Percentiles rank a stretch among this genome's conserved stretches.
These are phyloP conservation scores for Vannuccia rotundouncinata DNA, from an alignment of 2,888 invertebrate species.

Conservation along the genomic window DNA sequence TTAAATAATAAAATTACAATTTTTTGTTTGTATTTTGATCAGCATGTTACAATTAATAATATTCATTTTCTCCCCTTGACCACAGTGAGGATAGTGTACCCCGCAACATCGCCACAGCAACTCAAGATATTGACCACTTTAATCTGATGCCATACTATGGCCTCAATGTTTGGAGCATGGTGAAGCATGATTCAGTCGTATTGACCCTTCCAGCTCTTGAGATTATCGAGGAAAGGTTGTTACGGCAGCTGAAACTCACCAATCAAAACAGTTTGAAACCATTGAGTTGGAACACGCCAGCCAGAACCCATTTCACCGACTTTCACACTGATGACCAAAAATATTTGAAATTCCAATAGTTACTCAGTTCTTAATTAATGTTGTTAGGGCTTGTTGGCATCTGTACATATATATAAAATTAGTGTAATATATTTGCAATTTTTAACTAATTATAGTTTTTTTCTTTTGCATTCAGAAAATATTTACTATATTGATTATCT, in stretches of 20 bases:
- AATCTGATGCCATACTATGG: constrained; percentile 87
- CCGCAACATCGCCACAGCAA: constrained; percentile 75
- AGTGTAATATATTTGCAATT: no score
- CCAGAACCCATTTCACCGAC: constrained; percentile 29
- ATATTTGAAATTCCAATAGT: no score
- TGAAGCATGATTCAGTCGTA: constrained; percentile 87
- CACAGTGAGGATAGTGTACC: constrained; percentile 75
- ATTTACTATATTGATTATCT: no score
- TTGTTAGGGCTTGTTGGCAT: no score
- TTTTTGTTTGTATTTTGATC: no score
- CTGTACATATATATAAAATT: no score
- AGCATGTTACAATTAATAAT: no score
- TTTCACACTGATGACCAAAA: no score
- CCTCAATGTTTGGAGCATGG: constrained; percentile 88
- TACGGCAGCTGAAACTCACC: constrained; percentile 41
- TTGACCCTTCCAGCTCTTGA: constrained; percentile 76
- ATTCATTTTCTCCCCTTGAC: background rate
- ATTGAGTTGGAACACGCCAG: constrained; percentile 24
- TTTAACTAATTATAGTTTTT: no score
- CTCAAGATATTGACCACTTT: constrained; percentile 70
- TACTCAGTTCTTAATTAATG: no score
- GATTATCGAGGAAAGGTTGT: constrained; percentile 66
- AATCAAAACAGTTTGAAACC: background rate
- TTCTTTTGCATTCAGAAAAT: no score
- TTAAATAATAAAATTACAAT: no score